Percentiles rank a stretch among this genome's conserved stretches.
Conservation (phyloP, 2,113 vertebrate genomes). For the Odocoileus virginianus region DNA sequence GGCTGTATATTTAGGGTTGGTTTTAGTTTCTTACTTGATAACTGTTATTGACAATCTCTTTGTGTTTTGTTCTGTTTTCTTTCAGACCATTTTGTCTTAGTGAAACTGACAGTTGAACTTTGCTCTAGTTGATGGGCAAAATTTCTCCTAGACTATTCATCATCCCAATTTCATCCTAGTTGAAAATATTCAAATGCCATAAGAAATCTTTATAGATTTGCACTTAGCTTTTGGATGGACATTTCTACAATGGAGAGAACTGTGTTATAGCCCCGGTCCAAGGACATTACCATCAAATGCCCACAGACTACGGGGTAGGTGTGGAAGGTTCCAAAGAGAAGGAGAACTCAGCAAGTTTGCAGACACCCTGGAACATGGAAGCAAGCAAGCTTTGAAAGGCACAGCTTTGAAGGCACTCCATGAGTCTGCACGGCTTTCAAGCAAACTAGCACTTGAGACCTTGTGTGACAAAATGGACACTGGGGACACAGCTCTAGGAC, state of each 20-base stretch:
- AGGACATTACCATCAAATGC: conserved; percentile 77
- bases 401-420: conserved; percentile 83
- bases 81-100: conserved; percentile 74
- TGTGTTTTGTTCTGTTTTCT: conserved; percentile 34
- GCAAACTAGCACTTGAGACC: conserved; percentile 84
- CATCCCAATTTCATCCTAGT: conserved; percentile 68
- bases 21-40: neutral
- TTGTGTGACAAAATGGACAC: conserved; percentile 91
- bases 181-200: conserved; percentile 75
- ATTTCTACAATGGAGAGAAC: conserved; percentile 80
- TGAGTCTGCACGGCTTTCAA: conserved; percentile 84
- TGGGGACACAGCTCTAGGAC: conserved; percentile 88
- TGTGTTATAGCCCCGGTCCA: conserved; percentile 73
- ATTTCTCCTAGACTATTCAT: conserved; percentile 65
- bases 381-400: conserved; percentile 81
- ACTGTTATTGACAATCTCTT: conserved; percentile 3
- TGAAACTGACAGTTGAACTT: conserved; percentile 70
- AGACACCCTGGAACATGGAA: conserved; percentile 80
- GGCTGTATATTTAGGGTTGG: neutral
- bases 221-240: conserved; percentile 74
- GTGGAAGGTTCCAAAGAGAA: conserved; percentile 79
- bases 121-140: conserved; percentile 75
- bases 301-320: conserved; percentile 76
- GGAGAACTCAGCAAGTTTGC: conserved; percentile 72
- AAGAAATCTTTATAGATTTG: conserved; percentile 73